Evolutionary conservation across 2,113 vertebrate genomes (phyloP).

Genomic region (Charadrius vociferus): DNA sequence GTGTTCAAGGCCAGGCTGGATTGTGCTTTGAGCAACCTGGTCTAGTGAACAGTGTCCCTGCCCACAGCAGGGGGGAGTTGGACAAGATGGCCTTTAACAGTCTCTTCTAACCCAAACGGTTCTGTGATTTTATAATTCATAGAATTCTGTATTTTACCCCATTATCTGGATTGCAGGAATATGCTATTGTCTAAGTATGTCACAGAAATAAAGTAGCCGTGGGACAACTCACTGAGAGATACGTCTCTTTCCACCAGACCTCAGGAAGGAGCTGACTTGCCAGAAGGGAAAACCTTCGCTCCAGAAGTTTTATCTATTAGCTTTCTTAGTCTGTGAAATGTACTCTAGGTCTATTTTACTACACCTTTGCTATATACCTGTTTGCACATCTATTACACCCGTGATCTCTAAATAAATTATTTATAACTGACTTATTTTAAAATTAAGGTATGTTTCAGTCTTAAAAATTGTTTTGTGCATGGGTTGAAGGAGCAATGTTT

Average conservation of each 20-base stretch:
- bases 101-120: rapidly evolving
- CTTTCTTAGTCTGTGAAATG: background rate
- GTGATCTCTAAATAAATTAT: background rate
- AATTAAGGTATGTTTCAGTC: background rate
- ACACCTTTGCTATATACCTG: background rate
- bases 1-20: background rate
- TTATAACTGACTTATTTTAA: background rate
- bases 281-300: background rate
- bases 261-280: background rate
- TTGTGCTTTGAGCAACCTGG: background rate
- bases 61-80: rapidly evolving
- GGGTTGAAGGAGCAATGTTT: rapidly evolving
- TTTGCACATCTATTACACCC: background rate
- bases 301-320: background rate
- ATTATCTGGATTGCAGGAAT: background rate
- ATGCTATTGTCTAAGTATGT: background rate
- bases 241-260: background rate
- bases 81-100: background rate
- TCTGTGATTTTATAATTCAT: background rate
- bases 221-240: background rate
- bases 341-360: background rate
- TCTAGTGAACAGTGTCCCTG: background rate
- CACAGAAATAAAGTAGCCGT: background rate
- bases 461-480: background rate
- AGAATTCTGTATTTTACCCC: background rate